Conservation (phyloP, 2,113 vertebrate genomes). For the Colaptes auratus region DNA sequence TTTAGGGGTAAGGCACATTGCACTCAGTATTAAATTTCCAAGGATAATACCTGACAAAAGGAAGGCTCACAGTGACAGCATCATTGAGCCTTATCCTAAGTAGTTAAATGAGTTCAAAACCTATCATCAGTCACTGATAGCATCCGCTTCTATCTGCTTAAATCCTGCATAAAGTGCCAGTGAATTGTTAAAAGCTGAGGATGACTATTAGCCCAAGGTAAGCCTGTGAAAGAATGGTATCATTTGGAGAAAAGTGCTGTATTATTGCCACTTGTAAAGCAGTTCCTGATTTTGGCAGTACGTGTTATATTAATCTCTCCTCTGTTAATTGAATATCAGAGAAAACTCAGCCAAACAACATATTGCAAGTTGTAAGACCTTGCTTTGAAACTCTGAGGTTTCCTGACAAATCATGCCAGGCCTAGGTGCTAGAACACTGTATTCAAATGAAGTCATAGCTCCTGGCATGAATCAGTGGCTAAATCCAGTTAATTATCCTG, state of each 20-base stretch:
- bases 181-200: slow-evolving; percentile 29
- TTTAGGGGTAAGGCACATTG: slow-evolving; percentile 13
- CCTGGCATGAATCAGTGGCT: slow-evolving; percentile 6
- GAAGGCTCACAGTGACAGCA: background rate
- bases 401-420: background rate
- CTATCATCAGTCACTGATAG: slow-evolving; percentile 12
- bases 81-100: slow-evolving; percentile 12
- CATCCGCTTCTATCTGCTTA: background rate
- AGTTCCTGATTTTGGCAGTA: background rate
- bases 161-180: background rate
- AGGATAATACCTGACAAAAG: slow-evolving; percentile 24
- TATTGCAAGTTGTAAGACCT: background rate
- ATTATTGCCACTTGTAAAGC: background rate
- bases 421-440: background rate
- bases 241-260: background rate
- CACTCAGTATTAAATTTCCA: background rate
- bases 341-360: background rate
- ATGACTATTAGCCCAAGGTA: background rate
- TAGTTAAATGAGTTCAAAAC: slow-evolving; percentile 45
- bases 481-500: background rate
- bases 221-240: background rate
- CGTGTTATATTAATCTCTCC: background rate
- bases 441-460: background rate
- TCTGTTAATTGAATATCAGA: background rate
- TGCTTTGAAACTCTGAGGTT: background rate